Evolutionary conservation across 2,888 invertebrate species (phyloP), one percentile per base, ranked within the genome.

Genomic region (Vanessa cardui): DNA sequence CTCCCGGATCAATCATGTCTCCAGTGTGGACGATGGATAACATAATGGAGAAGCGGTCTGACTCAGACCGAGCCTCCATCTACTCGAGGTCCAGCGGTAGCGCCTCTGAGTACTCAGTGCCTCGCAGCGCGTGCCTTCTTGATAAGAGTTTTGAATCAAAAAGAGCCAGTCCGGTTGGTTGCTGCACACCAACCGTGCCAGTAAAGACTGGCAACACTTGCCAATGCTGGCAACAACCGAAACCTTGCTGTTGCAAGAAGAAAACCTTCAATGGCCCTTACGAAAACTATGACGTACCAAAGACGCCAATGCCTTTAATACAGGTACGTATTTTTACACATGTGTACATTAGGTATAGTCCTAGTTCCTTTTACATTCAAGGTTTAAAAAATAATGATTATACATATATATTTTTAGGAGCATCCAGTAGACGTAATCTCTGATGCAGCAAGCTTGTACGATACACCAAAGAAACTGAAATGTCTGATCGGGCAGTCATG

Each of bases 221-320:
- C 78, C 87, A 88, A 65, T 92, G 92, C 75, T 89, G 92, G 90
- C 88, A 90, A 74, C 77, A 80, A 70, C 84, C 86, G 66, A 77
- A 81, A 73, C 87, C 86, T 63, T 86, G 88, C 39, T 87, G 88
- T 81, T 83, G 87, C 72, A 80, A 88, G 73, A 90, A 90, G 79
- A 92, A 91, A 76, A 63, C 82, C 52, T 90, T 88, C 77, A 88
- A 90, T 59, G 94, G 94, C 52, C 94, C 95, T 1, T 96, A 96
- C 80, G 96, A 96, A 79, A 97, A 97, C 83, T 97, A 97, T 80
- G 97, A 97, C 83, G 93, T 97, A 77, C 97, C 97, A 76, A 96
- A 95, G 89, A 94, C 94, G 68, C 95, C 93, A n/a, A 90, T 90
- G 93, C 86, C 89, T 78, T 80, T 94, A 85, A 88, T 94, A 86